Evolutionary conservation across 2,888 invertebrate species (phyloP).

Genomic region (Corythucha ciliata): DNA sequence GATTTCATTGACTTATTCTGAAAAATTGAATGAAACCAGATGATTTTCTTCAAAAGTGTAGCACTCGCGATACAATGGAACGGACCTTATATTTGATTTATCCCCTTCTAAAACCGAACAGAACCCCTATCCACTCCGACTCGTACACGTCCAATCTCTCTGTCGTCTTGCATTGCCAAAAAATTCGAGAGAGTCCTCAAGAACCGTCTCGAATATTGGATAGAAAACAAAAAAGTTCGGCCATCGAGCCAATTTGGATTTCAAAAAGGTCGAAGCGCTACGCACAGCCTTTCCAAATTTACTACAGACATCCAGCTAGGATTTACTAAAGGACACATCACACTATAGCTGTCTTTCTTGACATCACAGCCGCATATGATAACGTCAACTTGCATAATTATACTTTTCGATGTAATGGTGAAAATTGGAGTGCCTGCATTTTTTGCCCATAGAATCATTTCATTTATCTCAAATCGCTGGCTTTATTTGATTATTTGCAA

Average conservation of each 20-base stretch:
- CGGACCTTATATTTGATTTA: too few relatives aligned
- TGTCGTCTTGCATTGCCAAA: constrained; percentile 29
- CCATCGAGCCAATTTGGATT: constrained; percentile 28
- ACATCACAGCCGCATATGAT: too few relatives aligned
- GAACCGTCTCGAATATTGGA: constrained; percentile 25
- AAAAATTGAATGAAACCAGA: too few relatives aligned
- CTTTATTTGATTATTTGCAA: too few relatives aligned
- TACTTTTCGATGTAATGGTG: too few relatives aligned
- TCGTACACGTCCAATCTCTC: constrained; percentile 30
- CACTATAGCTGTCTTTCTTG: background rate
- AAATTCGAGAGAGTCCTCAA: constrained; percentile 28
- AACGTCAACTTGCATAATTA: too few relatives aligned
- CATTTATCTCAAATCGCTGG: too few relatives aligned
- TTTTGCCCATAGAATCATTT: too few relatives aligned
- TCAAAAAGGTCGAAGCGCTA: constrained; percentile 21
- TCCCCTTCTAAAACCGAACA: constrained; percentile 24
- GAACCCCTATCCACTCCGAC: constrained; percentile 1
- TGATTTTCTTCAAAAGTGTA: too few relatives aligned
- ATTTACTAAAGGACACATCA: background rate
- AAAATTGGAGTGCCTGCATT: too few relatives aligned
- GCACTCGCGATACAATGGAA: too few relatives aligned
- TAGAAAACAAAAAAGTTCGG: constrained; percentile 21
- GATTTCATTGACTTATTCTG: too few relatives aligned
- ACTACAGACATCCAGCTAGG: constrained; percentile 6
- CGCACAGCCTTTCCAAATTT: constrained; percentile 22